A percentile compares a stretch with the other conserved stretches of the same genome.
Evolutionary conservation across 2,797 vertebrate genomes (phyloP).

Genomic region (Rhinoraja longicauda): DNA sequence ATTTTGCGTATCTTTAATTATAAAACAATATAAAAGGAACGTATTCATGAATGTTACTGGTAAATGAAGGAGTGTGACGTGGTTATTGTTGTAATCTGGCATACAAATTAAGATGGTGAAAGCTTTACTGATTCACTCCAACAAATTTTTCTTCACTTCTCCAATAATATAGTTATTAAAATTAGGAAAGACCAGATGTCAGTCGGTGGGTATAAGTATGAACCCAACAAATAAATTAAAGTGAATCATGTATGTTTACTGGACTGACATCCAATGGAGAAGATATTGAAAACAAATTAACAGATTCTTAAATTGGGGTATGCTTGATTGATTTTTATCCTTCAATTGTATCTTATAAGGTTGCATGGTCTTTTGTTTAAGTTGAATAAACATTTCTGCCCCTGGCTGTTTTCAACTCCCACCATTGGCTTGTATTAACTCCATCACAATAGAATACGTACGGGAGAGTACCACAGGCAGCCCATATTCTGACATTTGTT

Average conservation of each 20-base stretch:
- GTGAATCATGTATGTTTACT: not conserved
- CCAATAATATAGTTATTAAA: not conserved
- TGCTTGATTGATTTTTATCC: not conserved
- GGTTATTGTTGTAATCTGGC: not conserved
- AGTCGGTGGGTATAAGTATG: not conserved
- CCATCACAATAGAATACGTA: no score
- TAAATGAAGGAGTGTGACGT: not conserved
- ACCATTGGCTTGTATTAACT: no score
- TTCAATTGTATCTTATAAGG: not conserved
- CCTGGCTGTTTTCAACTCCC: no score
- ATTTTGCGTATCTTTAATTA: slow-evolving; percentile 13
- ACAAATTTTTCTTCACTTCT: not conserved
- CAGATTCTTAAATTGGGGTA: not conserved
- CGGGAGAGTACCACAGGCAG: no score
- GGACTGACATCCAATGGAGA: not conserved
- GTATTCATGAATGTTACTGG: not conserved
- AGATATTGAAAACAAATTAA: not conserved
- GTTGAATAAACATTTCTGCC: no score
- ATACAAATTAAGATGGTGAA: not conserved
- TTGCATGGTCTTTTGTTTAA: not conserved
- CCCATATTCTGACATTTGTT: no score
- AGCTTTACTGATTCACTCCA: slow-evolving; percentile 11
- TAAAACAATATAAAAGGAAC: not conserved
- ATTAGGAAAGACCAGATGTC: slow-evolving; percentile 9
- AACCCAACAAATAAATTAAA: not conserved